Evolutionary conservation across 2,888 invertebrate species (phyloP).

Genomic region (Allophyes oxyacanthae): DNA sequence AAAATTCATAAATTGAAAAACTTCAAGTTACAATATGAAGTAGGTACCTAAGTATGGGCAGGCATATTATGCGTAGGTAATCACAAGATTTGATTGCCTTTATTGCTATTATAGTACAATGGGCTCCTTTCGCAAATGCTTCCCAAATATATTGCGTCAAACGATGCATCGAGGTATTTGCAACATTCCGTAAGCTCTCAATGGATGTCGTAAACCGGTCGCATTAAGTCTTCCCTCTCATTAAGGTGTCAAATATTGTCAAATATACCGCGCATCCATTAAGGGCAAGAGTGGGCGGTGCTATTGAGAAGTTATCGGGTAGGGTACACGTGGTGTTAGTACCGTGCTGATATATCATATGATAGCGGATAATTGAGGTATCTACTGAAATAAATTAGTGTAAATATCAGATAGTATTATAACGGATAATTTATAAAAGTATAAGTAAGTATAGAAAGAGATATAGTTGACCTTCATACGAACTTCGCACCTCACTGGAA

Average conservation of each 20-base stretch:
- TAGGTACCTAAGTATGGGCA: no score
- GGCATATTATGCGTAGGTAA: slow-evolving; percentile 12
- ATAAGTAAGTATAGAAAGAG: not conserved
- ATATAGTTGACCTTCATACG: not conserved
- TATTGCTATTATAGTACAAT: slow-evolving; percentile 40
- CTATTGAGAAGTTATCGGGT: slow-evolving; percentile 69
- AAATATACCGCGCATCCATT: slow-evolving; percentile 79
- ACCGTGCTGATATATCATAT: slow-evolving; percentile 47
- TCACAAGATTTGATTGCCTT: slow-evolving; percentile 24
- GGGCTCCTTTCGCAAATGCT: slow-evolving; percentile 43
- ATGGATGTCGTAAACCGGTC: slow-evolving; percentile 54
- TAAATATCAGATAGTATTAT: no score
- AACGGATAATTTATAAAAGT: not conserved
- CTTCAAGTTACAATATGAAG: no score
- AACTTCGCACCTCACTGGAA: slow-evolving; percentile 25
- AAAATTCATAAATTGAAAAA: no score
- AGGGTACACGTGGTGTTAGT: slow-evolving; percentile 47
- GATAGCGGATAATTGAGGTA: slow-evolving; percentile 6
- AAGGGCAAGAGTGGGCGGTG: slow-evolving; percentile 74
- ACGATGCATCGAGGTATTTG: slow-evolving; percentile 47
- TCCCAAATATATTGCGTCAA: slow-evolving; percentile 37
- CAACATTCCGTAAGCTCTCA: slow-evolving; percentile 47
- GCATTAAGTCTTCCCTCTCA: slow-evolving; percentile 66
- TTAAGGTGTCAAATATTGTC: slow-evolving; percentile 85
- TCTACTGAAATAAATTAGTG: no score